Evolutionary conservation across 53 echinoderm and acorn worm species (phyloP), one percentile per base, ranked within the genome.

Genomic region (Apostichopus leukothele): DNA sequence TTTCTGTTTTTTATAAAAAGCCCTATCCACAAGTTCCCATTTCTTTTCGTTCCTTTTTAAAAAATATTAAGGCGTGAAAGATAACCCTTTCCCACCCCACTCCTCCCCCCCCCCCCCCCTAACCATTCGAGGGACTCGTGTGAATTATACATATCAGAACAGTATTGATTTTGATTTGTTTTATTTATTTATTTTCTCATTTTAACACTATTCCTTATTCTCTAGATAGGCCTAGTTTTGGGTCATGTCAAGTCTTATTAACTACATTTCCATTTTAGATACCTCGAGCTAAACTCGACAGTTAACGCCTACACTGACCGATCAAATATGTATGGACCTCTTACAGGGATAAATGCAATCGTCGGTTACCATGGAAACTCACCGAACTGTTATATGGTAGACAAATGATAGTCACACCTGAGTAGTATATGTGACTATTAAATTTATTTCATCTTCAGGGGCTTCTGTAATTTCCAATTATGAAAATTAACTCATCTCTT

Each of bases 351-450:
- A 76, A 39, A 76, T 76, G 50, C 77, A 76, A 39, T 52, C 50
- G 39, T 6, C 12, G 7, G 50, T 76, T 52, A 76, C 50, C 77
- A 51, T 12, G 77, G 50, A 5, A 39, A 39, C 77, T 4, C 5
- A 13, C 13, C 39, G 7, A 13, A 52, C n/a, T 51, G 14, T 25
- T 76, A 26, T 12, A 26, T 11, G 0, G 9, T 27, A 22, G 77
- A 76, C 77, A 76, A 76, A 76, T 76, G 52, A 76, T 76, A 39
- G 26, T 76, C 10, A 51, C 77, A 76, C 77, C 77, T 76, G 77
- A 26, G 77, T 52, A 52, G 7, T 21, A 50, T 76, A 5, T 76
- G 50, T 76, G 39, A 51, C 26, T 14, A 39, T 76, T 76, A 11
- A 9, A 0, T 39, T 51, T 39, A 52, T 76, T 76, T 76, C 27